Percentiles rank a stretch among this genome's conserved stretches.
phyloP scores from a whole-genome alignment of 2,888 invertebrate genomes.

The Phragmatobia fuliginosa region DNA sequence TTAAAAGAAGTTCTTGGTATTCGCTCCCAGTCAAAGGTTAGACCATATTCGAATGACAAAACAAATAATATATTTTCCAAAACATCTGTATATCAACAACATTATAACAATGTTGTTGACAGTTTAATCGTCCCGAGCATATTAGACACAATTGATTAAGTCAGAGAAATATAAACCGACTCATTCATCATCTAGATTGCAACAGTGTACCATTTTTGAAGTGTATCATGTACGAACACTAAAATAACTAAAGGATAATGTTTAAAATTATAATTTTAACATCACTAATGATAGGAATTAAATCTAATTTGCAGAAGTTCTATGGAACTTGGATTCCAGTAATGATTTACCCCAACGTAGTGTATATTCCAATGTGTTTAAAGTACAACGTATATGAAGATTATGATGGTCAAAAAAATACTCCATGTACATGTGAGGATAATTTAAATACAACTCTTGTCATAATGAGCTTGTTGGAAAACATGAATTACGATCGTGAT shows the following conservation, averaged over 20 bases:
- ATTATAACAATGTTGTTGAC: constrained; percentile 1
- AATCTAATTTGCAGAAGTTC: constrained; percentile 9
- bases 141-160: not conserved
- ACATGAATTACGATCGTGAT: constrained; percentile 11
- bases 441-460: constrained; percentile 9
- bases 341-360: constrained; percentile 9
- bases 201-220: not conserved
- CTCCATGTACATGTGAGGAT: constrained; percentile 5
- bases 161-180: not conserved
- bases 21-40: not conserved
- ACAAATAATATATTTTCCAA: not conserved
- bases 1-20: not conserved
- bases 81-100: not conserved
- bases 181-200: constrained; percentile 3
- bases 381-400: constrained; percentile 13
- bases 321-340: constrained; percentile 8
- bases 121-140: not conserved
- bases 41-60: not conserved
- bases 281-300: not conserved
- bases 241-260: constrained; percentile 1
- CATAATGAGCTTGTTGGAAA: constrained; percentile 9
- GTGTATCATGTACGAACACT: not conserved
- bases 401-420: constrained; percentile 11
- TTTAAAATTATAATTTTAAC: constrained; percentile 7
- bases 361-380: constrained; percentile 14